Base-by-base conservation (phyloP, 1,140 invertebrate species). In the Acromyrmex heyeri region DNA sequence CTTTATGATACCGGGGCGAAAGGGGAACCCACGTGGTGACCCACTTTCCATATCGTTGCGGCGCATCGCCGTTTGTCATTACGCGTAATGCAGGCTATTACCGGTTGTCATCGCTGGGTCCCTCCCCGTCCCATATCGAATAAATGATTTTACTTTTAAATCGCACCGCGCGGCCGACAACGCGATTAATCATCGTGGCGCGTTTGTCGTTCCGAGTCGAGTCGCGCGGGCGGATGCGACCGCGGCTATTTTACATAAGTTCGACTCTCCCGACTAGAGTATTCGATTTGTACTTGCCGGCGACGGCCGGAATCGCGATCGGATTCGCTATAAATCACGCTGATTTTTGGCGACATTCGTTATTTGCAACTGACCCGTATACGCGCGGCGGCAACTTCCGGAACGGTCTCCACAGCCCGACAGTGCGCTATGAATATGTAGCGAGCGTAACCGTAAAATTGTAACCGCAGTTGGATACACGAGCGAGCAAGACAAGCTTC, bases 131-230 rank as follows among this genome's bases (percentile, higher is more conserved):
- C 48, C 67, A 59, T 61, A 50, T 75, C 79, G 55, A 73, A 83
- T 83, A 83, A 83, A 83, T 83, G 79, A 83, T 83, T 83, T 83
- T 73, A 83, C 79, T 83, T 73, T 83, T 83, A 83, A 73, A 83
- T 83, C 79, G 69, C 38, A 8, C 4, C 67, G 27, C 38, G 34
- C 62, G 44, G 12, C 64, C 61, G 50, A 34, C 76, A 55, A 38
- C 77, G 79, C 69, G 79, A 83, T 83, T 83, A 83, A 83, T 83
- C 79, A 83, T 73, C 34, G 65, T 14, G 78, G n/a, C 24, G 50
- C 48, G 77, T 18, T 67, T 16, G 77, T 55, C 62, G 48, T 18
- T 1, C 38, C 75, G 34, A 24, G 34, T 24, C 73, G 72, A 73
- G 50, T 38, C 59, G 76, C 61, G 44, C 27, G 21, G 21, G 34